These are phyloP conservation scores for Eristalis tenax DNA, from an alignment of 2,888 invertebrate genomes.

Conservation along the genomic window DNA sequence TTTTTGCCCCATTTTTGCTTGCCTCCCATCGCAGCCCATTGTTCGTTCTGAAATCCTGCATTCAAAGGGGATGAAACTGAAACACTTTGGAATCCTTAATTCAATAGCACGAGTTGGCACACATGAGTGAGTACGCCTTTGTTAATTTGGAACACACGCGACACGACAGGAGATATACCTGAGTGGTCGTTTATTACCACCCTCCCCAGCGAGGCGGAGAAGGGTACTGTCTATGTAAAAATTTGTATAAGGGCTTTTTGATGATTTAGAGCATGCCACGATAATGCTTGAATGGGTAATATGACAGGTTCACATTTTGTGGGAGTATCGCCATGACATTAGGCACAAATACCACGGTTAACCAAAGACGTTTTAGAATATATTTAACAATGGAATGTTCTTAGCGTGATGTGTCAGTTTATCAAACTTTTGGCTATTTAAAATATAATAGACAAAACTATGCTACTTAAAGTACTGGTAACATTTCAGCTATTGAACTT, in stretches of 20 bases:
- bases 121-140: slow-evolving; percentile 1
- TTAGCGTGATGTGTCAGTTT: no score
- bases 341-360: not conserved
- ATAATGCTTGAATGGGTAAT: not conserved
- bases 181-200: not conserved
- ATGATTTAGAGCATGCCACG: not conserved
- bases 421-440: not conserved
- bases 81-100: not conserved
- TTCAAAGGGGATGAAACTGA: not conserved
- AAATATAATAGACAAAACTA: not conserved
- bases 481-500: not conserved
- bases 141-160: slow-evolving; percentile 1
- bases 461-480: not conserved
- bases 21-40: not conserved
- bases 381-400: not conserved
- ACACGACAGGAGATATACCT: not conserved
- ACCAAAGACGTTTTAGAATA: not conserved
- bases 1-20: not conserved
- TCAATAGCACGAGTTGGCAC: not conserved
- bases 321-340: not conserved
- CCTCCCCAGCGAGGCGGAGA: not conserved
- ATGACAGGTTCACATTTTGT: not conserved
- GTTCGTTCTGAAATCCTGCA: not conserved
- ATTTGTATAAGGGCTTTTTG: not conserved
- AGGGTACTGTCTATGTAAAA: not conserved